These are phyloP conservation scores for Sicus ferrugineus DNA, from an alignment of 2,888 invertebrate genomes.

Conservation along the genomic window DNA sequence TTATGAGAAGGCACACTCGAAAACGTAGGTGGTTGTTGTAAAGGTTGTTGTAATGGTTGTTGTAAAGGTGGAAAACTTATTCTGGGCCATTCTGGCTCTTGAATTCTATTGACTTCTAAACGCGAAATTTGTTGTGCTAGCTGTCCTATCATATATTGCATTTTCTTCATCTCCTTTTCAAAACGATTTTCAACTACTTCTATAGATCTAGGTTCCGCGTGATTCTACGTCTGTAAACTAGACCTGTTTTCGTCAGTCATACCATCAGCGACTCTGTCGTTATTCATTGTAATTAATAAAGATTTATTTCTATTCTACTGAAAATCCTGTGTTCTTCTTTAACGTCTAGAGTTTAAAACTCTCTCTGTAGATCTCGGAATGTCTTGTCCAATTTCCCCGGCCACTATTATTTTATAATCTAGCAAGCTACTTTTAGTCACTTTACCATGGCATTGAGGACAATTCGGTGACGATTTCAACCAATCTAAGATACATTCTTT, in stretches of 20 bases:
- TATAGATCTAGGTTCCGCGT: neutral
- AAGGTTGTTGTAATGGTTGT: neutral
- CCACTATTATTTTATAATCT: neutral
- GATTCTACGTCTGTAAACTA: neutral
- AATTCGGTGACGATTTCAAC: neutral
- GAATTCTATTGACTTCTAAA: neutral
- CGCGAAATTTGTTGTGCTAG: slow-evolving; percentile 21
- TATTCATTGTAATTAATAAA: slow-evolving; percentile 3
- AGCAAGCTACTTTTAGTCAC: slow-evolving; percentile 4
- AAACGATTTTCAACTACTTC: neutral
- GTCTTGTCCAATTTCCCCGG: neutral
- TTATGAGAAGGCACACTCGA: neutral
- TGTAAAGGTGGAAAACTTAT: slow-evolving; percentile 1
- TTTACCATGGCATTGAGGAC: no score
- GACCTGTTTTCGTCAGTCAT: neutral
- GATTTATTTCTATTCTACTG: neutral
- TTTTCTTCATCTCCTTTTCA: slow-evolving; percentile 4
- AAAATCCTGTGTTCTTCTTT: neutral
- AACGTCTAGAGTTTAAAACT: neutral
- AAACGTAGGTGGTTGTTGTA: neutral
- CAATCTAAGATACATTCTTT: neutral
- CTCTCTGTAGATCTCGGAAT: neutral
- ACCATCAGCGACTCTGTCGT: neutral
- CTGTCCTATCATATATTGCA: slow-evolving; percentile 23
- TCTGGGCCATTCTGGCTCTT: slow-evolving; percentile 13